Base-by-base conservation (phyloP, 2,888 invertebrate species). In the Diogma glabrata region DNA sequence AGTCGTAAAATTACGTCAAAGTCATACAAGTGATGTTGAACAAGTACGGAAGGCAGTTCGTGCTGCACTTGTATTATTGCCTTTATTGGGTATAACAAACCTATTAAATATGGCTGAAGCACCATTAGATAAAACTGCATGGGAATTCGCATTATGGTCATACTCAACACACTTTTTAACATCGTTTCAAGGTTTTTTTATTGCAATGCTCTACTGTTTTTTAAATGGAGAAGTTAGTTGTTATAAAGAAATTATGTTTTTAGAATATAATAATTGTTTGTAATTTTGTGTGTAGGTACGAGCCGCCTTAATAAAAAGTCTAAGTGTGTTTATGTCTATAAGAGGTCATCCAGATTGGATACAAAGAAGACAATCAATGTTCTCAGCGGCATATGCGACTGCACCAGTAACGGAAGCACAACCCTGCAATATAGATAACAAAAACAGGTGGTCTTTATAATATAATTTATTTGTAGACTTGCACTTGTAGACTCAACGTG, bases 141-240 rank as follows among this genome's bases (percentile, higher is more conserved):
- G 79, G 74, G 76, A 78, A 57, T 90, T 90, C 57, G 85, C 81
- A 1, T 57, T 84, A 0, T 90, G 90, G 89, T 82, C 84, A 3
- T 89, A 85, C 66, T 71, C 74, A 12, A 82, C 87, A 1, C 83
- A 89, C 63, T 84, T 87, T 62, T 71, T 90, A 47, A 79, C 81
- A n/a, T 86, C 89, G 0, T 89, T 88, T 64, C 88, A 90, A 69
- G 90, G 90, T 26, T 78, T 86, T 58, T 84, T 89, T 64, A 80
- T 90, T 47, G 81, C 87, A 1, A 74, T 82, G 9, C 74, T 89
- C 46, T 90, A 89, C 66, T 91, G 90, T 63, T 88, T 90, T 64
- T 67, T 82, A 49, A 90, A 90, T 60, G 83, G 81, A 55, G 90
- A 91, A 80, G 90, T 89, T 67, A 68, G 67, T 60, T 49, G 23